These are phyloP conservation scores for Glaucopsyche alexis DNA, from an alignment of 2,888 invertebrate species.

Conservation along the genomic window DNA sequence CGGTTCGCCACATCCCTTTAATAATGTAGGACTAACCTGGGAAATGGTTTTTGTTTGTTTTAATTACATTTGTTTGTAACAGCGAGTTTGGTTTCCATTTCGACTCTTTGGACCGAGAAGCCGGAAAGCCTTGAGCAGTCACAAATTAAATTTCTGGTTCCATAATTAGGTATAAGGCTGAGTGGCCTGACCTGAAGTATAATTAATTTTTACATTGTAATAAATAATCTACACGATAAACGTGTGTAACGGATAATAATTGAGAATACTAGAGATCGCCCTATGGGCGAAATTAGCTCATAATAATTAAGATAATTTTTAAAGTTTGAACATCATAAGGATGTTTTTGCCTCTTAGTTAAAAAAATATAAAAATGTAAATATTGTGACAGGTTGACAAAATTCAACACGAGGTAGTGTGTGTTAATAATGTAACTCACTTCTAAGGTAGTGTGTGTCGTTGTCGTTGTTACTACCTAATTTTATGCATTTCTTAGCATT, in stretches of 20 bases:
- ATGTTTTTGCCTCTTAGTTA: too few relatives aligned
- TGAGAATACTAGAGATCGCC: neutral
- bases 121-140: too few relatives aligned
- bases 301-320: neutral
- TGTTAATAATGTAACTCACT: too few relatives aligned
- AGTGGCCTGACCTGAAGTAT: neutral
- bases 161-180: conserved; percentile 49
- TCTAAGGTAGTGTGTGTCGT: too few relatives aligned
- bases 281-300: too few relatives aligned
- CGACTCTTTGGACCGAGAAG: too few relatives aligned
- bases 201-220: conserved; percentile 25
- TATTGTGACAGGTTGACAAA: too few relatives aligned
- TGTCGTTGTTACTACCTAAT: too few relatives aligned
- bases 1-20: conserved; percentile 62
- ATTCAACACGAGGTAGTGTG: too few relatives aligned
- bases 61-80: conserved; percentile 39
- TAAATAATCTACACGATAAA: neutral
- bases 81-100: conserved; percentile 28
- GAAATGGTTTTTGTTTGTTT: conserved; percentile 41
- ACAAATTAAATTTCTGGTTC: conserved; percentile 64
- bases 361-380: too few relatives aligned
- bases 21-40: conserved; percentile 58
- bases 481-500: too few relatives aligned
- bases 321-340: too few relatives aligned
- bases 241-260: neutral